Evolutionary conservation across 1,140 invertebrate genomes (phyloP), one percentile per base, ranked within the genome.

Genomic region (Bombyx mandarina): DNA sequence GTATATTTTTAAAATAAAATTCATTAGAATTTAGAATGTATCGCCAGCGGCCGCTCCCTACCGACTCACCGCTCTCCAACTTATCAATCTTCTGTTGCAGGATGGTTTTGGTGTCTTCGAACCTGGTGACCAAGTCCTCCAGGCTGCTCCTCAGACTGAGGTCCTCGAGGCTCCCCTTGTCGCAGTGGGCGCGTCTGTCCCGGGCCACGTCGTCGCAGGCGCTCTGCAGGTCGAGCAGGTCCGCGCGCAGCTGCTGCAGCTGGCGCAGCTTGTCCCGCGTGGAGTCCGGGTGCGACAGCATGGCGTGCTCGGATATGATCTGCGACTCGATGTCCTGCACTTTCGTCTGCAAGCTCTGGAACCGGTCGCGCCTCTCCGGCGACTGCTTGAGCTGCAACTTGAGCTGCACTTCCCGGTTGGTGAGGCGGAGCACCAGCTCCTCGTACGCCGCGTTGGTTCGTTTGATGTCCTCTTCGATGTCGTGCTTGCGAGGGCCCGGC

Each of bases 81-180:
- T 83, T 81, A 26, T 58, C 62, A 44, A 85, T 83, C 62, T 85
- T 85, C 57, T 77, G 70, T 9, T 77, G 71, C 58, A 85, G 60
- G 44, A 86, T 76, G 8, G 75, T 73, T n/a, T 71, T 75, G 0
- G 77, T 74, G 60, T 86, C 82, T 0, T 61, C 68, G 57, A 83
- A 80, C 57, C 66, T 77, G 10, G 72, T 75, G 10, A 82, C 74
- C 49, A 85, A 54, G 55, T 81, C 79, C 50, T 83, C 80, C 75
- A 77, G 90, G 88, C 72, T 88, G 65, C 71, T 89, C 67, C 58
- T 89, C 61, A 71, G 74, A 73, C 66, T 89, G 67, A 72, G 89
- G 77, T 80, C 90, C 86, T 90, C 61, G n/a, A 73, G 65, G 61
- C 77, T 80, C 9, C 74, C 75, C 45, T 70, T 71, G 8, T 74